Evolutionary conservation across 1,140 invertebrate genomes (phyloP), one percentile per base, ranked within the genome.

Genomic region (Platorchestia sp.): DNA sequence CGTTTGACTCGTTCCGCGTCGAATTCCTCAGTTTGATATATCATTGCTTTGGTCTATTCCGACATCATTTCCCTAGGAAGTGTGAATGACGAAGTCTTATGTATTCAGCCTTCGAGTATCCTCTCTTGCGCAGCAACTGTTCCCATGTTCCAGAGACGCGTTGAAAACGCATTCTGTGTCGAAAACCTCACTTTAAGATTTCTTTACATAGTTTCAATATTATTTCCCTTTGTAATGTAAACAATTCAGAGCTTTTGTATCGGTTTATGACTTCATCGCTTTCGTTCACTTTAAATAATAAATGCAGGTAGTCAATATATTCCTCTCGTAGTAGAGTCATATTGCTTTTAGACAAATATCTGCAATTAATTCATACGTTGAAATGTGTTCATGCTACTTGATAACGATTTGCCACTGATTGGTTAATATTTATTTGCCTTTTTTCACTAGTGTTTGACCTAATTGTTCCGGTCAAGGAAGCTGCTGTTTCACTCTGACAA

Each of bases 51-150:
- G 27, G 14, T 75, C 59, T 75, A 75, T 75, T 75, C 27, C 59
- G n/a, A n/a, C n/a, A n/a, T n/a, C n/a, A n/a, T n/a, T n/a, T n/a
- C n/a, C n/a, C n/a, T n/a, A n/a, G n/a, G n/a, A n/a, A n/a, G n/a
- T n/a, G n/a, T n/a, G n/a, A n/a, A n/a, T n/a, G n/a, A n/a, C n/a
- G n/a, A n/a, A n/a, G n/a, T n/a, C n/a, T n/a, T n/a, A n/a, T n/a
- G n/a, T n/a, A n/a, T n/a, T n/a, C 87, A 90, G 87, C 59, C 59
- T 75, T 75, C 59, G 59, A 75, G 59, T 75, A 27, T 75, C 59
- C 59, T 10, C 27, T 75, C 59, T 75, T 1, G 59, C 1, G 36
- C 59, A 75, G 59, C 59, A 75, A 75, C 59, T 75, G 59, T 75
- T 75, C 59, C n/a, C 27, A 27, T 75, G 59, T 75, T 75, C 59